Evolutionary conservation across 2,113 vertebrate genomes (phyloP), one percentile per base, ranked within the genome.

Genomic region (Catharus fuscescens): DNA sequence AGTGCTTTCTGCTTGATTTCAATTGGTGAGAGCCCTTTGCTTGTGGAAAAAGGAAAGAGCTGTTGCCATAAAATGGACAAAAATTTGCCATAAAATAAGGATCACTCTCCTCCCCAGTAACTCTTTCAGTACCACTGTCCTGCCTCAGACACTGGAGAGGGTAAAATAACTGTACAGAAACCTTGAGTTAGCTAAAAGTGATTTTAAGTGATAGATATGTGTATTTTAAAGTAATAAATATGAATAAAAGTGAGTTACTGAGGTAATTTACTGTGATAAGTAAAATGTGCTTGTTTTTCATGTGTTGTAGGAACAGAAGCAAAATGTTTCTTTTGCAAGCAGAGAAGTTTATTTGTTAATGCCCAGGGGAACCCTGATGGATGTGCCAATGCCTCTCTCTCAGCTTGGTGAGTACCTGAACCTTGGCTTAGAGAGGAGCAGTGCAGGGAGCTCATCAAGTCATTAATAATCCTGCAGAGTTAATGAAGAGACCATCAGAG

Each of bases 371-470:
- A 2, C 23, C 45, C 73, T 56, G n/a, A 95, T 88, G 95, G 67
- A 18, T 52, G 65, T 88, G 91, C 71, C 71, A 70, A 10, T 83
- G 54, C 24, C 4, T 81, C 77, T 95, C 50, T 76, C 7, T 52
- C 91, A 65, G 10, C 45, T 97, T 44, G 91, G 97, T 97, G 13
- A 96, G 97, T 84, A 14, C 44, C 25, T 64, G 36, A 47, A 6
- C 26, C 26, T 61, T 53, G 19, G 57, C 9, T 12, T 34, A 5
- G 26, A 65, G 31, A 57, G 29, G 5, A 72, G 42, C 34, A 6
- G 6, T 2, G 53, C 36, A 44, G 20, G 62, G 32, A 20, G 53
- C 14, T 59, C 21, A 2, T 52, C 21, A 5, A 36, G 21, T 44
- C 26, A 12, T 26, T 44, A 9, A 26, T 26, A 3, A 44, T 26